Evolutionary conservation across 2,113 vertebrate species (phyloP).

Genomic region (Trinectes maculatus): DNA sequence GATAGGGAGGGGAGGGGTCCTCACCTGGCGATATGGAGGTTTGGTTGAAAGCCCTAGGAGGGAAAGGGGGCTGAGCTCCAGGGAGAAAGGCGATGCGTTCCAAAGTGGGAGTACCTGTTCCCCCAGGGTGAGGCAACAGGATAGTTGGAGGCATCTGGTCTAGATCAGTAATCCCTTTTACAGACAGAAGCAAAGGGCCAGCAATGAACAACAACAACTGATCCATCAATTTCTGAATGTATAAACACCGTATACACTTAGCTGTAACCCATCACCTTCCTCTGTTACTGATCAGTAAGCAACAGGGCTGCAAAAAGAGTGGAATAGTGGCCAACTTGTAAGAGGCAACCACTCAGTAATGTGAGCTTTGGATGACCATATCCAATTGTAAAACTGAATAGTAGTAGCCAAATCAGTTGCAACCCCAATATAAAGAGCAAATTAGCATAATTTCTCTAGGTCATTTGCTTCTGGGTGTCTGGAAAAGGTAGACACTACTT

Average conservation of each 20-base stretch:
- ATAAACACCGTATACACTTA: conserved; percentile 67
- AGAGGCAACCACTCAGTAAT: conserved; percentile 67
- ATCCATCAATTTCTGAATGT: conserved; percentile 71
- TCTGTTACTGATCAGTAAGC: conserved; percentile 59
- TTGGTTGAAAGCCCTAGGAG: conserved; percentile 94
- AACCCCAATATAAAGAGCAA: conserved; percentile 63
- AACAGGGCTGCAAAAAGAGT: conserved; percentile 64
- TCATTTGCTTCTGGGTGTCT: conserved; percentile 87
- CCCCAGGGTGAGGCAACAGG: conserved; percentile 97
- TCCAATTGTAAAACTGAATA: conserved; percentile 43
- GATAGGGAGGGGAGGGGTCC: conserved; percentile 65
- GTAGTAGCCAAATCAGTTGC: conserved; percentile 59
- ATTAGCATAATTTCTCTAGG: conserved; percentile 70
- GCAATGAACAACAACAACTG: conserved; percentile 80
- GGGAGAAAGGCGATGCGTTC: conserved; percentile 97
- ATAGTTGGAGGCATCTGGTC: conserved; percentile 98
- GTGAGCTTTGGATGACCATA: conserved; percentile 49
- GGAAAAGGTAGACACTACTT: conserved; percentile 85
- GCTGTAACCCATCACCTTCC: conserved; percentile 59
- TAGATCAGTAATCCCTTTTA: conserved; percentile 98
- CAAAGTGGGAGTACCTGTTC: conserved; percentile 94
- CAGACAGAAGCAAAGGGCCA: conserved; percentile 86
- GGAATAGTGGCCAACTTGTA: conserved; percentile 66
- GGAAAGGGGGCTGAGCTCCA: conserved; percentile 94
- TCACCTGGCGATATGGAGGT: conserved; percentile 96